These are phyloP conservation scores for Coregonus suidteri DNA, from an alignment of 2,797 vertebrate species.

Conservation along the genomic window DNA sequence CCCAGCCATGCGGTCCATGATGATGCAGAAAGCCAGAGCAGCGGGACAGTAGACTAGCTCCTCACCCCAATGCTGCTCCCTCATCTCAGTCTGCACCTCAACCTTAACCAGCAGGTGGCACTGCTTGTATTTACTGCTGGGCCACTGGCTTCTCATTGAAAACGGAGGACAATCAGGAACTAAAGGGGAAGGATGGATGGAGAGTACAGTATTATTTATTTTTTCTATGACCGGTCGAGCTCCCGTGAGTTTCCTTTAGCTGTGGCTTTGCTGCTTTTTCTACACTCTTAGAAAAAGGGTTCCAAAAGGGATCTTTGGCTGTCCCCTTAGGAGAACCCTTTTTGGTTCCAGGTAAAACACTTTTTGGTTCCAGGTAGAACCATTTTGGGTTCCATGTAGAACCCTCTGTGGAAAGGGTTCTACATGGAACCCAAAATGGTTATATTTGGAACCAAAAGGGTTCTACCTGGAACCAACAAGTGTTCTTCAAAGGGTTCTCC, in stretches of 20 bases:
- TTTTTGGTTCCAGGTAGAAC: too few species aligned
- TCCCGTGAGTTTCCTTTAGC: slow-evolving; percentile 40
- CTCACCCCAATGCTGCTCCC: not conserved
- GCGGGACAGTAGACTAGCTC: slow-evolving; percentile 75
- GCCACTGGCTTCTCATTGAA: slow-evolving; percentile 39
- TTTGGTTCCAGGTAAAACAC: too few species aligned
- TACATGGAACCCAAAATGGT: too few species aligned
- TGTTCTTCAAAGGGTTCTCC: too few species aligned
- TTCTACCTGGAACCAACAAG: too few species aligned
- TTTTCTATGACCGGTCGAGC: slow-evolving; percentile 58
- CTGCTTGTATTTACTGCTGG: slow-evolving; percentile 34
- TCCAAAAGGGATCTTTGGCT: too few species aligned
- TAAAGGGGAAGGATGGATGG: slow-evolving; percentile 22
- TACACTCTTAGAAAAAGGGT: not conserved
- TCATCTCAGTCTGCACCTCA: slow-evolving; percentile 53
- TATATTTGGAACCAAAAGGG: too few species aligned
- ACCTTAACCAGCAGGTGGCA: slow-evolving; percentile 49
- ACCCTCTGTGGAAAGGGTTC: too few species aligned
- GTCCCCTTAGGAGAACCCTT: too few species aligned
- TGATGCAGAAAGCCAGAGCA: slow-evolving; percentile 74
- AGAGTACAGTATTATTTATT: slow-evolving; percentile 46
- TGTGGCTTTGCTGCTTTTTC: slow-evolving; percentile 11
- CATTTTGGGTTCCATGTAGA: too few species aligned
- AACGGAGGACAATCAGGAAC: slow-evolving; percentile 26
- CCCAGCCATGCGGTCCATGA: slow-evolving; percentile 68